phyloP scores from a whole-genome alignment of 2,113 vertebrate genomes.

The rabbit (Oryctolagus cuniculus) region mOryCun1.1 NC_091443.1:83022501-83023000 shows the following conservation, averaged over 20 bases:
- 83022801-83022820: background rate
- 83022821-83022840: background rate
- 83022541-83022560: background rate
- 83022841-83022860: background rate
- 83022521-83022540: background rate
- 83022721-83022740: background rate
- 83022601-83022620: background rate
- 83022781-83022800: background rate
- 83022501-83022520: background rate
- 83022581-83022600: background rate
- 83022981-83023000: background rate
- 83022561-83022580: background rate
- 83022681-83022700: background rate
- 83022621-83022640: background rate
- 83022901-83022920: background rate
- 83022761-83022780: background rate
- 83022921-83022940: background rate
- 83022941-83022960: background rate
- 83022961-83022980: conserved; percentile 28
- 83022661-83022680: conserved; percentile 1
- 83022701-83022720: background rate
- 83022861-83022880: background rate
- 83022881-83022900: background rate
- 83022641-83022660: background rate
- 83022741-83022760: background rate